Evolutionary conservation across 2,888 invertebrate species (phyloP), one percentile per base, ranked within the genome.

Genomic region (Mythimna vitellina): DNA sequence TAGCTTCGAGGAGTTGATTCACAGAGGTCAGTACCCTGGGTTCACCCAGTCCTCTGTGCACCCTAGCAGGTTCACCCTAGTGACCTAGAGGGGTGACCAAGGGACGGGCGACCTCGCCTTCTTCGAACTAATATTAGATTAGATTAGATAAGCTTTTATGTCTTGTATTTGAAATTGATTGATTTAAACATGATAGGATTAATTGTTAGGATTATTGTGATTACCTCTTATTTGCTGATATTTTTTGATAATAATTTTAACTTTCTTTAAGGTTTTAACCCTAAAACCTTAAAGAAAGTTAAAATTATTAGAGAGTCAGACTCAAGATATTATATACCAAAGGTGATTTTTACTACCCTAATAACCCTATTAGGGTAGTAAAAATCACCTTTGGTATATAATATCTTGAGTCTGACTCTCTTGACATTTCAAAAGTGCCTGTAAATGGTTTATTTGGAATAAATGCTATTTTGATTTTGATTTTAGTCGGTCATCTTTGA

Each of bases 1-100:
- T 95, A 98, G 98, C 94, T 98, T 98, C 94, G 98, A 98, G 96
- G 99, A 99, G 96, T 97, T 98, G 92, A 97, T 98, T 95, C 97
- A 97, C 89, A 97, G 98, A 96, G 98, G 98, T 98, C 87, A 95
- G 96, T 92, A 42, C n/a, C 63, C 35, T 70, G 29, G 12, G 78
- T 75, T 63, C 75, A 53, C 73, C 73, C 46, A 58, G 79, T 78
- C 75, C 78, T 78, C 72, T 29, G 57, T 46, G 72, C 49, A 51
- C 72, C 54, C 22, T 25, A 46, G 10, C 49, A 42, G 54, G 80
- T 65, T 75, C 71, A 77, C 71, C 79, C 79, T 65, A 74, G 76
- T 81, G 85, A 75, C 78, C 77, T 83, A 76, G 74, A 83, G 71
- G 64, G 80, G 67, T 29, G 25, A 12, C 53, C 68, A 51, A 56